These are phyloP conservation scores for Zaprionus bogoriensis DNA, from an alignment of 2,888 invertebrate species.

Conservation along the genomic window DNA sequence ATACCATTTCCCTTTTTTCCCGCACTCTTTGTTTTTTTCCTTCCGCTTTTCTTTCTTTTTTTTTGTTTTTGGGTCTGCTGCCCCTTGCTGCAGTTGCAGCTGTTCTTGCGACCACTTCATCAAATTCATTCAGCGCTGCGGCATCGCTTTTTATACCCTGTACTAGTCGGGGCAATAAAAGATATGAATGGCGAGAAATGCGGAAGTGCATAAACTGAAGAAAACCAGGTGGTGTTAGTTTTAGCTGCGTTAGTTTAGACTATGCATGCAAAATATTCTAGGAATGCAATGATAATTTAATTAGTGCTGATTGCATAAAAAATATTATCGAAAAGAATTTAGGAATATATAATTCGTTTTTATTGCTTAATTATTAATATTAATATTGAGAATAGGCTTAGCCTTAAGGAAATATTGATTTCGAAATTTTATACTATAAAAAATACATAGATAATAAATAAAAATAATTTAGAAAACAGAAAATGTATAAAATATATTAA, in stretches of 20 bases:
- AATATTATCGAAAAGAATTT: too few species aligned
- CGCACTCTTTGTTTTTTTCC: background rate
- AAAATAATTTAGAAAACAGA: too few species aligned
- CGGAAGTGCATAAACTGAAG: background rate
- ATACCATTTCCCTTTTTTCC: constrained; percentile 39
- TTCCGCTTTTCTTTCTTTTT: background rate
- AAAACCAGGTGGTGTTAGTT: background rate
- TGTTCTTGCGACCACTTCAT: constrained; percentile 67
- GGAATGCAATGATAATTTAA: too few species aligned
- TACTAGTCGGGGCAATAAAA: background rate
- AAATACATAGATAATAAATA: too few species aligned
- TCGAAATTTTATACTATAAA: too few species aligned
- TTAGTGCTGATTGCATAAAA: too few species aligned
- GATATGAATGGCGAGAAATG: background rate
- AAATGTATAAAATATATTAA: too few species aligned
- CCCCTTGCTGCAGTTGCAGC: constrained; percentile 6
- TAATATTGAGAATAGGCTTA: too few species aligned
- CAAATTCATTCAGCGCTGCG: constrained; percentile 67
- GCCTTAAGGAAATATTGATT: too few species aligned
- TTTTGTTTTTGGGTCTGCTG: background rate
- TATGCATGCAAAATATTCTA: too few species aligned
- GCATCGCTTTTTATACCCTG: constrained; percentile 45
- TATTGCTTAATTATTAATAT: too few species aligned
- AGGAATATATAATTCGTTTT: too few species aligned
- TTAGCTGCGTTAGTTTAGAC: background rate